Evolutionary conservation across 2,797 vertebrate genomes (phyloP), one percentile per base, ranked within the genome.

Genomic region (Alosa sapidissima): DNA sequence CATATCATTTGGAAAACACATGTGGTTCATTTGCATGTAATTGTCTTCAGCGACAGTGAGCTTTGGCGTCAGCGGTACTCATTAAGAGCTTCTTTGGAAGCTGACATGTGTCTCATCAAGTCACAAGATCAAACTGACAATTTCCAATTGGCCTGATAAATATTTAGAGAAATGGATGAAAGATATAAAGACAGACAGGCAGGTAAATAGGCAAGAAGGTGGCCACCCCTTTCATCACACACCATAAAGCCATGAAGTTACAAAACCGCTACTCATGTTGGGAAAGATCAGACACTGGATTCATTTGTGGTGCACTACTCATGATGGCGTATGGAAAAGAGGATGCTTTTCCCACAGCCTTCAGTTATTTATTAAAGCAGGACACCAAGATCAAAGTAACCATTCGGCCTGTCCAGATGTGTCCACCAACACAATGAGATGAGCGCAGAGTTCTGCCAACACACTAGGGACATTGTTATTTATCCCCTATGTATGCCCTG

Each of bases 1-100:
- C 68, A 45, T 75, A 75, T 75, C 33, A 75, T 75, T 75, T 75
- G 36, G 68, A 36, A 75, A 75, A 75, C 68, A 45, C 33, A 75
- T 75, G 68, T 75, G 68, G 33, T 11, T 41, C 68, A 75, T 75
- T 75, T 75, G 68, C 33, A 75, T 75, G 14, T 75, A 45, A 45
- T 75, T 75, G 68, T 75, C 36, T 21, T 21, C 55, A n/a, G 55
- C 5, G 55, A 19, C 19, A n/a, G 19, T 58, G 55, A 58, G 55
- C 55, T 75, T 14, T 72, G 68, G 36, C 45, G 68, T 75, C 33
- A 28, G 33, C 33, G 36, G 6, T 33, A 36, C 36, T 72, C 13
- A 72, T 72, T 41, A 72, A 33, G 13, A 33, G 13, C 33, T 11
- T 41, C 68, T 41, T 41, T 21, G 41, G 41, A 78, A 16, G 65